These are phyloP conservation scores for Charadrius vociferus DNA, from an alignment of 2,113 vertebrate species.

Conservation along the genomic window DNA sequence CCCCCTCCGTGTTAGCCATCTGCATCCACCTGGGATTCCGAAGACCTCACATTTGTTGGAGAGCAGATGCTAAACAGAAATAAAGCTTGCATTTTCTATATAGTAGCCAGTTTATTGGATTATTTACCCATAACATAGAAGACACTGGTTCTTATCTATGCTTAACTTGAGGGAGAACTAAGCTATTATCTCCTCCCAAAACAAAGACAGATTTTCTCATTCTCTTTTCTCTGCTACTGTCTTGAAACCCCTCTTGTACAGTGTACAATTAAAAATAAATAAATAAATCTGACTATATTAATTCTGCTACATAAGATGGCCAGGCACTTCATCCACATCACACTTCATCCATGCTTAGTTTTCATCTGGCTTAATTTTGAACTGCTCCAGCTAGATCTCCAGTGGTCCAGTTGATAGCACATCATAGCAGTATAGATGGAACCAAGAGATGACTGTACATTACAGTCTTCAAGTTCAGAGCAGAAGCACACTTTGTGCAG, in stretches of 20 bases:
- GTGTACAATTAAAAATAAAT: neutral
- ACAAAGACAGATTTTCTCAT: neutral
- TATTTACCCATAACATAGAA: neutral
- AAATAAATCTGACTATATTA: neutral
- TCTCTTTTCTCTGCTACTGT: neutral
- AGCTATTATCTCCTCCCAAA: neutral
- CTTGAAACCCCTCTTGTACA: neutral
- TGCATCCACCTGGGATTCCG: neutral
- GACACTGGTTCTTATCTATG: neutral
- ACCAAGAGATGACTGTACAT: neutral
- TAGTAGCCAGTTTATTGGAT: neutral
- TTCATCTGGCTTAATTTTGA: neutral
- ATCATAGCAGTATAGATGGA: neutral
- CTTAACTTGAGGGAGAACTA: neutral
- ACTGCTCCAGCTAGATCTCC: neutral
- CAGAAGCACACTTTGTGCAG: neutral
- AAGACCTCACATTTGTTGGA: neutral
- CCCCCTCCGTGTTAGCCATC: neutral
- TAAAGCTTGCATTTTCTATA: neutral
- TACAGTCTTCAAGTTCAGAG: neutral
- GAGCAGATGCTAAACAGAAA: neutral
- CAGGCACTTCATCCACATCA: neutral
- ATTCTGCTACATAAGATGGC: neutral
- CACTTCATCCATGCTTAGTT: neutral
- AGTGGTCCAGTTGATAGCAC: neutral